These are phyloP conservation scores for Microtus montanus DNA, from an alignment of 2,113 vertebrate species.

Conservation along the genomic window DNA sequence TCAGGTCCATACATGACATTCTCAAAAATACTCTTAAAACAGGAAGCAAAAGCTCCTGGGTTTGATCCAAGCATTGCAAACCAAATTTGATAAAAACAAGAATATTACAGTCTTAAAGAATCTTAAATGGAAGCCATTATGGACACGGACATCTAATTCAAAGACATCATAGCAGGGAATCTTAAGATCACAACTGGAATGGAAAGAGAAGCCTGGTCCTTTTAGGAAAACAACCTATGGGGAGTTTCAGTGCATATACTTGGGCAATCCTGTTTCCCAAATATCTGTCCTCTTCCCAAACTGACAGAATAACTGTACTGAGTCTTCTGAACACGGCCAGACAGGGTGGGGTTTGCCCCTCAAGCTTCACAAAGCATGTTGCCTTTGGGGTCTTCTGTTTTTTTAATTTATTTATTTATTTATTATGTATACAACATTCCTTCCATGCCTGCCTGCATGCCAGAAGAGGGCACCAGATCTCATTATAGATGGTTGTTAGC, in stretches of 20 bases:
- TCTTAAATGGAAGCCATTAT: neutral
- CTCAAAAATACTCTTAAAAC: neutral
- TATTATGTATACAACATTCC: too few species aligned
- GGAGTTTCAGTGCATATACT: neutral
- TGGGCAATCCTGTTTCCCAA: neutral
- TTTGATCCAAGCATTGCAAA: neutral
- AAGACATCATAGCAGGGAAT: neutral
- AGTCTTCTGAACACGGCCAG: neutral
- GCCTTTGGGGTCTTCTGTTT: neutral
- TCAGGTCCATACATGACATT: neutral
- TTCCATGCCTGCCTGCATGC: too few species aligned
- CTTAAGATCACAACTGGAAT: accelerated
- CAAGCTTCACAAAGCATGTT: neutral
- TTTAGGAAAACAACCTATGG: neutral
- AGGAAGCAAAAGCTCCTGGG: neutral
- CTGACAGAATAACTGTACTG: neutral
- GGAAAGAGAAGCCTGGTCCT: neutral
- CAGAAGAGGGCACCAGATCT: too few species aligned
- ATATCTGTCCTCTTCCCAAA: neutral
- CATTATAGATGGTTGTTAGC: too few species aligned
- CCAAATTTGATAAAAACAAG: neutral
- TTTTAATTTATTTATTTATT: too few species aligned
- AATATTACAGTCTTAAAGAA: too few species aligned
- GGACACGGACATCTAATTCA: accelerated
- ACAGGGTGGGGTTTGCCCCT: neutral